Evolutionary conservation across 1,140 invertebrate species (phyloP).

Genomic region (Agrilus planipennis): DNA sequence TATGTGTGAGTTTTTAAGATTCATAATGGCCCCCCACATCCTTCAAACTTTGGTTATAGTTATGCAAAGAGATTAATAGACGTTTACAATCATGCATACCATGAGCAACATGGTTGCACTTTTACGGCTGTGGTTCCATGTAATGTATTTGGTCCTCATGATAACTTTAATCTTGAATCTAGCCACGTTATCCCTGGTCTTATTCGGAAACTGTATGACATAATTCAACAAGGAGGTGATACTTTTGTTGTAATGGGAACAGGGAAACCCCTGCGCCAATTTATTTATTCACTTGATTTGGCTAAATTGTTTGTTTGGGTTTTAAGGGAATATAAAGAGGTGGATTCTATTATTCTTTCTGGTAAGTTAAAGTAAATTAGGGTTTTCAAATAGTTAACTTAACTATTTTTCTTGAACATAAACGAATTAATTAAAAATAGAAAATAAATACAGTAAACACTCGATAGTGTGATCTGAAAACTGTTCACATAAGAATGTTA

Average conservation of each 20-base stretch:
- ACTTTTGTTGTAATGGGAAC: slow-evolving; percentile 73
- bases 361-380: slow-evolving; percentile 49
- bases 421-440: no score
- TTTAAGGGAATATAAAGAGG: slow-evolving; percentile 70
- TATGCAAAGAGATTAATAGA: slow-evolving; percentile 97
- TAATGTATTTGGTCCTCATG: slow-evolving; percentile 93
- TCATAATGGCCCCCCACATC: slow-evolving; percentile 77
- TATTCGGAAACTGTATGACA: slow-evolving; percentile 63
- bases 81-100: slow-evolving; percentile 77
- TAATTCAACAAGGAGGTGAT: slow-evolving; percentile 33
- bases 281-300: slow-evolving; percentile 93
- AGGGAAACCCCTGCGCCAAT: slow-evolving; percentile 88
- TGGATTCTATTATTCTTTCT: slow-evolving; percentile 89
- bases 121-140: slow-evolving; percentile 96
- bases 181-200: slow-evolving; percentile 86
- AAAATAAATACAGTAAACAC: no score
- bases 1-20: slow-evolving; percentile 15
- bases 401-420: no score
- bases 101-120: slow-evolving; percentile 63
- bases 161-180: slow-evolving; percentile 84
- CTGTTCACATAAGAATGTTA: no score
- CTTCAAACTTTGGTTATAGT: slow-evolving; percentile 97
- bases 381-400: no score
- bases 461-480: no score
- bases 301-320: slow-evolving; percentile 89